Percentiles rank a stretch among this genome's conserved stretches.
These are phyloP conservation scores for Cataglyphis hispanica DNA, from an alignment of 1,140 invertebrate genomes.

Conservation along the genomic window DNA sequence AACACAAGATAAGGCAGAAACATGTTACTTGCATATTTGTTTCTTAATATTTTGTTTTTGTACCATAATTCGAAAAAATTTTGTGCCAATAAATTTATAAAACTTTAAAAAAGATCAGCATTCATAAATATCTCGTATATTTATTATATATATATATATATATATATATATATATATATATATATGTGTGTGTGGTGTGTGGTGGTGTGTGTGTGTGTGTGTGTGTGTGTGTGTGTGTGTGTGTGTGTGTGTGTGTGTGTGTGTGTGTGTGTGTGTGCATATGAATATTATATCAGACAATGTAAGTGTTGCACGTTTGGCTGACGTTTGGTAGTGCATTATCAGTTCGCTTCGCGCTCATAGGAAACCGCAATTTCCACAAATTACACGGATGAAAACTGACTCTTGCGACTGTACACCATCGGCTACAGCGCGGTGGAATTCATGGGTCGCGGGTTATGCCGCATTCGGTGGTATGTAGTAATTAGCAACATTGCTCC, in stretches of 20 bases:
- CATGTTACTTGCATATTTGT: neutral
- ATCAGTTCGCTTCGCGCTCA: slow-evolving; percentile 72
- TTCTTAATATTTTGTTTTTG: neutral
- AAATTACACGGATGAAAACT: slow-evolving; percentile 73
- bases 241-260: too few relatives aligned
- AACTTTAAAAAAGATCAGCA: neutral
- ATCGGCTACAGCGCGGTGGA: slow-evolving; percentile 77
- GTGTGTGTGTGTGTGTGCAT: too few relatives aligned
- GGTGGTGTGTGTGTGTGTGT: too few relatives aligned
- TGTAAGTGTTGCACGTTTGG: slow-evolving; percentile 27
- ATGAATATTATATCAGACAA: slow-evolving; percentile 12
- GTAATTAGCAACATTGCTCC: slow-evolving; percentile 85
- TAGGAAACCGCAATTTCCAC: slow-evolving; percentile 74
- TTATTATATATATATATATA: too few relatives aligned
- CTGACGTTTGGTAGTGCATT: slow-evolving; percentile 64
- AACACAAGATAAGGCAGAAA: too few relatives aligned
- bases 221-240: too few relatives aligned
- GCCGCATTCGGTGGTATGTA: slow-evolving; percentile 84
- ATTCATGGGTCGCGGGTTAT: slow-evolving; percentile 84
- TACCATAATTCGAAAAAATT: slow-evolving; percentile 5
- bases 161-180: too few relatives aligned
- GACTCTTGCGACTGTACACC: slow-evolving; percentile 76
- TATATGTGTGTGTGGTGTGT: too few relatives aligned
- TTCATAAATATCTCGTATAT: neutral
- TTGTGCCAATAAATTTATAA: slow-evolving; percentile 10